phyloP scores from a whole-genome alignment of 2,888 invertebrate genomes.

The Agrenia bidenticulata region DNA sequence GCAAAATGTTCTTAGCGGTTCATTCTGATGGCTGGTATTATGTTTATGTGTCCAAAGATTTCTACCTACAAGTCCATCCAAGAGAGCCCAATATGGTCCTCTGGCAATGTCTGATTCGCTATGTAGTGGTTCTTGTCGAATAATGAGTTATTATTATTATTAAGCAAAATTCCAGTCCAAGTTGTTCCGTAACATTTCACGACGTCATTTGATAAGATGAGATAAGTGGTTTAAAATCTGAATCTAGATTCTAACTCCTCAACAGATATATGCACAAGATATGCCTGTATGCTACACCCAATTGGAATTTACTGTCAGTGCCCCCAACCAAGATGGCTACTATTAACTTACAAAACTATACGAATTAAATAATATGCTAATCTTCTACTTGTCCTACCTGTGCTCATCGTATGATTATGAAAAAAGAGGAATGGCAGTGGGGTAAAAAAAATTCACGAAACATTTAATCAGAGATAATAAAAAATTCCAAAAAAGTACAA shows the following conservation, averaged over 20 bases:
- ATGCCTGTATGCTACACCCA: neutral
- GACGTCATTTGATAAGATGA: conserved; percentile 4
- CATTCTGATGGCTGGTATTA: neutral
- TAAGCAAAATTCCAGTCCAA: conserved; percentile 13
- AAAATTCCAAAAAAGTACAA: neutral
- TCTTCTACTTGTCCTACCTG: too few species aligned
- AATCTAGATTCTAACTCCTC: neutral
- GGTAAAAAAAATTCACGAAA: neutral
- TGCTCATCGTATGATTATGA: too few species aligned
- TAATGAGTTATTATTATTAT: conserved; percentile 15
- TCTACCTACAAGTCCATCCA: neutral
- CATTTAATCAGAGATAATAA: conserved; percentile 4
- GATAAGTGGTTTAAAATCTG: neutral
- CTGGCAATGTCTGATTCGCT: too few species aligned
- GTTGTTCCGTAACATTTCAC: conserved; percentile 16
- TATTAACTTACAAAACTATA: neutral
- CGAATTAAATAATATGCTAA: conserved; percentile 2
- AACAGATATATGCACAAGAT: neutral
- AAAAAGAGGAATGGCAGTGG: too few species aligned
- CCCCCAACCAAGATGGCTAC: too few species aligned
- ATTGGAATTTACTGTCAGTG: too few species aligned
- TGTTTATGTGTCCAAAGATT: conserved; percentile 1
- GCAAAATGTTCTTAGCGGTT: neutral
- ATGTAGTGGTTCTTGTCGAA: conserved; percentile 7
- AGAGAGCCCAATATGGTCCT: neutral